Evolutionary conservation across 2,888 invertebrate species (phyloP).

Genomic region (Psylliodes chrysocephalus): DNA sequence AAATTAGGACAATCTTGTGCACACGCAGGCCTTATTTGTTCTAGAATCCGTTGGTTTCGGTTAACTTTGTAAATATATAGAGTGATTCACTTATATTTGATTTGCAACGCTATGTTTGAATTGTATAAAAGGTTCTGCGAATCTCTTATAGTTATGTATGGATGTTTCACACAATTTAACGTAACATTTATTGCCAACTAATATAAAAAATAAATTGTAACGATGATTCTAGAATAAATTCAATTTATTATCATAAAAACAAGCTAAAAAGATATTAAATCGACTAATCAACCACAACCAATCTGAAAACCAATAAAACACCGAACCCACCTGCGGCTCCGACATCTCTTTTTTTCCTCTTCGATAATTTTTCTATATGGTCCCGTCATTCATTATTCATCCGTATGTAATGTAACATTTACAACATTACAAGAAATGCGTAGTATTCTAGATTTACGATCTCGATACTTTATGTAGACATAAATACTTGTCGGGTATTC

Average conservation of each 20-base stretch:
- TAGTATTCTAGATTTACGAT: conserved; percentile 26
- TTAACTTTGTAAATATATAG: not conserved
- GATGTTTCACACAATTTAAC: too few relatives aligned
- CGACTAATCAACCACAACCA: not conserved
- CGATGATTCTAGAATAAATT: too few relatives aligned
- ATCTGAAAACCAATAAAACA: not conserved
- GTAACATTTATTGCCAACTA: too few relatives aligned
- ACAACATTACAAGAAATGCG: conserved; percentile 29
- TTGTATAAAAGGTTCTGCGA: too few relatives aligned
- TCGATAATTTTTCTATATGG: conserved; percentile 17
- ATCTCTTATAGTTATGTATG: too few relatives aligned
- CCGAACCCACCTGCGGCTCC: not conserved
- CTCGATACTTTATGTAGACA: conserved; percentile 25
- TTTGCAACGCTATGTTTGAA: too few relatives aligned
- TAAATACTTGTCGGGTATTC: conserved; percentile 31
- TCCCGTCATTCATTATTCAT: conserved; percentile 29
- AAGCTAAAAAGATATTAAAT: too few relatives aligned
- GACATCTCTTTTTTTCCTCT: not conserved
- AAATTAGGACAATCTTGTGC: conserved; percentile 35
- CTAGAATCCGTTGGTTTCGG: conserved; percentile 13
- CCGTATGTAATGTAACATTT: conserved; percentile 3
- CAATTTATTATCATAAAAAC: too few relatives aligned
- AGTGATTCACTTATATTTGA: too few relatives aligned
- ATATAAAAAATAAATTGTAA: too few relatives aligned
- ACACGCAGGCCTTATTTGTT: conserved; percentile 33